Conservation (phyloP, 2,113 vertebrate species). For the Macquaria ambigua region DNA sequence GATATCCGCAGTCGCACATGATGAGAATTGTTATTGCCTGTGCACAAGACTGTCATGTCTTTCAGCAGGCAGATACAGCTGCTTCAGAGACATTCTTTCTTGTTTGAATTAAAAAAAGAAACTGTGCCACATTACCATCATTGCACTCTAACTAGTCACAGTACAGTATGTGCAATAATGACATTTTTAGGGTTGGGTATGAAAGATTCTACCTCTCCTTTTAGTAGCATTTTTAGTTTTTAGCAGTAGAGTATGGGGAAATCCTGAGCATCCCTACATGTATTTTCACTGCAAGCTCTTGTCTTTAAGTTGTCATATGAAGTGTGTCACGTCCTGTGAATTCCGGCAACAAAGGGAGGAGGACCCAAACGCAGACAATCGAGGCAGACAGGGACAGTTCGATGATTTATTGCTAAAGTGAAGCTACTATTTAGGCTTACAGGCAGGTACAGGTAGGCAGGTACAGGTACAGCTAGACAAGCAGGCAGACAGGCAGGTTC, state of each 20-base stretch:
- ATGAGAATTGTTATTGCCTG: slow-evolving; percentile 11
- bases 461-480: too few species aligned
- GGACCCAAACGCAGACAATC: too few species aligned
- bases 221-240: neutral
- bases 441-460: neutral
- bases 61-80: neutral
- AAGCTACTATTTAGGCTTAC: too few species aligned
- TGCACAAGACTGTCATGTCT: neutral
- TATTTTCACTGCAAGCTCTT: neutral
- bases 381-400: too few species aligned
- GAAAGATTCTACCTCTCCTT: neutral
- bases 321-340: neutral
- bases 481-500: too few species aligned
- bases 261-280: neutral
- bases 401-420: too few species aligned
- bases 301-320: neutral
- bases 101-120: neutral
- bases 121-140: neutral
- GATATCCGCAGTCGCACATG: neutral
- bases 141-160: neutral
- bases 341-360: too few species aligned
- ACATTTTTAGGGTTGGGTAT: neutral
- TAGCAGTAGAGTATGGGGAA: neutral
- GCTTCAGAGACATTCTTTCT: neutral
- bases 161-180: neutral